Percentiles rank a stretch among this genome's conserved stretches.
These are phyloP conservation scores for Ptychadena robeensis DNA, from an alignment of 2,797 vertebrate species.

Conservation along the genomic window DNA sequence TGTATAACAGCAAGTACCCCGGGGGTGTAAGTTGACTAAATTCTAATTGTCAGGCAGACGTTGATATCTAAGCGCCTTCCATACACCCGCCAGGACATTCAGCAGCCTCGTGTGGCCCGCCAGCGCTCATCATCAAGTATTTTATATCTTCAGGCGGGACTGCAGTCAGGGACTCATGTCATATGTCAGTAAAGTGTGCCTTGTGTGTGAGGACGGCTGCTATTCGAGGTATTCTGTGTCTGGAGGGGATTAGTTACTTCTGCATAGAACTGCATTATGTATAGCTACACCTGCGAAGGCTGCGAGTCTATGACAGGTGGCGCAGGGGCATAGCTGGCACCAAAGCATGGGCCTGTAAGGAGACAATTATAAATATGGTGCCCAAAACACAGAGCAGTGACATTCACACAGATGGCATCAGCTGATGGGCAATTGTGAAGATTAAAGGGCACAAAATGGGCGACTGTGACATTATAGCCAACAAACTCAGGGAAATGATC, in stretches of 20 bases:
- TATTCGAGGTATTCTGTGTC: not conserved
- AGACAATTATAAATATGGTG: no score
- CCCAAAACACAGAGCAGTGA: no score
- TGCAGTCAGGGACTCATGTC: not conserved
- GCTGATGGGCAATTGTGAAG: no score
- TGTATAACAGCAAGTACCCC: not conserved
- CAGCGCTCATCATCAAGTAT: not conserved
- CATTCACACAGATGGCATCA: no score
- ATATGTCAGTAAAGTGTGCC: not conserved
- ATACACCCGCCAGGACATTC: not conserved
- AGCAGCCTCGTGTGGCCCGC: not conserved
- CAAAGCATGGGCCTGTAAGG: no score
- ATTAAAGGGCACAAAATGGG: no score
- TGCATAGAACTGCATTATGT: not conserved
- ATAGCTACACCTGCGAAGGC: not conserved
- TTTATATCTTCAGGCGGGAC: no score
- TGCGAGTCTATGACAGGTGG: no score
- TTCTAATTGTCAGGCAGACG: not conserved
- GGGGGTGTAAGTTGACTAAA: not conserved
- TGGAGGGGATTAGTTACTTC: not conserved
- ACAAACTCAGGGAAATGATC: no score
- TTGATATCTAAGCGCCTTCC: not conserved
- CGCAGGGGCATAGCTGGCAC: no score
- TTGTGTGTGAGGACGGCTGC: not conserved
- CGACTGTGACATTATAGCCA: no score